These are phyloP conservation scores for Phalacrocorax pelagicus DNA, from an alignment of 2,113 vertebrate genomes.

Conservation along the genomic window DNA sequence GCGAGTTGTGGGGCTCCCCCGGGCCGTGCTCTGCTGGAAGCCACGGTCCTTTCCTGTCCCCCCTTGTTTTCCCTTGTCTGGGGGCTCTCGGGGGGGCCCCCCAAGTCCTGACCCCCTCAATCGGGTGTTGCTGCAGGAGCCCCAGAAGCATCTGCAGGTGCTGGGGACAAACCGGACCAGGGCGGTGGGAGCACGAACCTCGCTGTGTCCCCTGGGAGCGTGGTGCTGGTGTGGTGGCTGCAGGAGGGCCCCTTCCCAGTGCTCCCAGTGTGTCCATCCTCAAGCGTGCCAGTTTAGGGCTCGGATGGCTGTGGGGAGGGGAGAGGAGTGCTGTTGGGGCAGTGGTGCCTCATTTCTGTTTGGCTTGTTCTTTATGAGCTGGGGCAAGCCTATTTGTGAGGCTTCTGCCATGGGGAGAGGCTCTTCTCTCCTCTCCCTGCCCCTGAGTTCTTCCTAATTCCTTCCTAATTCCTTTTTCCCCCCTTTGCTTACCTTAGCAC, in stretches of 20 bases:
- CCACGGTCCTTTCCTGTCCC: too few relatives aligned
- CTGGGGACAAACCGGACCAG: too few relatives aligned
- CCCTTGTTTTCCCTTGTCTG: too few relatives aligned
- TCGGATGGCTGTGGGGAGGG: not conserved
- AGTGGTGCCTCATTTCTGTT: not conserved
- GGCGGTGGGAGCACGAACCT: not conserved
- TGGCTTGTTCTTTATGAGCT: not conserved
- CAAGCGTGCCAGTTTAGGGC: not conserved
- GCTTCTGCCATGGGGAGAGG: not conserved
- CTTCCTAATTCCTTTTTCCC: not conserved
- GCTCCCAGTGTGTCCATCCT: not conserved
- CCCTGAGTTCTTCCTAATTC: too few relatives aligned
- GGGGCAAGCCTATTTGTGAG: not conserved
- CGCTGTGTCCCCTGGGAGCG: not conserved
- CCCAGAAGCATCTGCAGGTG: not conserved
- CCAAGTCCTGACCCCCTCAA: not conserved
- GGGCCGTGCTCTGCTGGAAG: too few relatives aligned
- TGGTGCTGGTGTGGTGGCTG: too few relatives aligned
- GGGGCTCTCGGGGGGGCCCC: not conserved
- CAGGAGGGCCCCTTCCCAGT: too few relatives aligned
- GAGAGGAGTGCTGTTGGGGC: not conserved
- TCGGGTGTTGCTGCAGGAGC: not conserved
- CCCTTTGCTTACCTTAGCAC: not conserved
- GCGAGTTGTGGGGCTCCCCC: too few relatives aligned
- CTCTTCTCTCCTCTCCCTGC: not conserved